Conservation (phyloP, 2,888 invertebrate genomes). For the Mystacides longicornis region DNA sequence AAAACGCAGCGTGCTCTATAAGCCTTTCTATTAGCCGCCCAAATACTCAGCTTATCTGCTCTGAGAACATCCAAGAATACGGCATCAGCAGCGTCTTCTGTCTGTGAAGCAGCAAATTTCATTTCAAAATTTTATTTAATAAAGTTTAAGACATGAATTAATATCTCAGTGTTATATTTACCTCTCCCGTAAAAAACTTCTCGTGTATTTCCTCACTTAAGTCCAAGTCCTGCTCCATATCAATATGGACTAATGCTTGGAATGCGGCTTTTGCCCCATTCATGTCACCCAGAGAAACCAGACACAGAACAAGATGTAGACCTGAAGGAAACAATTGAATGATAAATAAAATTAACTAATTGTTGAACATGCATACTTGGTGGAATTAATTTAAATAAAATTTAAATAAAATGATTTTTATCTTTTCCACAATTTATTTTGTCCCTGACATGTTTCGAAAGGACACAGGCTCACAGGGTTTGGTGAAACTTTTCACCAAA, state of each 20-base stretch:
- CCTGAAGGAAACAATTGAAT: conserved; percentile 42
- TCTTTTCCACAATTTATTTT: too few relatives aligned
- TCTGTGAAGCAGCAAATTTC: too few relatives aligned
- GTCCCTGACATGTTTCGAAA: too few relatives aligned
- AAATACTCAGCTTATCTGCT: conserved; percentile 41
- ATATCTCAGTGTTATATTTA: not conserved
- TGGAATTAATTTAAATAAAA: too few relatives aligned
- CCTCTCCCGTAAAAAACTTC: conserved; percentile 12
- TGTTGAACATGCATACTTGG: too few relatives aligned
- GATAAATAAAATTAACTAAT: too few relatives aligned
- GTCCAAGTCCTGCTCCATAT: conserved; percentile 11
- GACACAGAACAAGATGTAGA: conserved; percentile 82
- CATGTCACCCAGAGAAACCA: conserved; percentile 81
- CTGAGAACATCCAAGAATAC: conserved; percentile 45
- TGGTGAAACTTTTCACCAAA: too few relatives aligned
- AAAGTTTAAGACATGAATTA: too few relatives aligned
- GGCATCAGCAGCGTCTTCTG: conserved; percentile 41
- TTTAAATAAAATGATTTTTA: too few relatives aligned
- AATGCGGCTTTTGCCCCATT: conserved; percentile 93
- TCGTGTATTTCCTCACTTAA: conserved; percentile 10
- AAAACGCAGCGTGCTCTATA: conserved; percentile 44
- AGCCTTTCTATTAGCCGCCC: conserved; percentile 41
- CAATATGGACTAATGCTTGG: conserved; percentile 54
- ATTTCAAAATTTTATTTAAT: too few relatives aligned
- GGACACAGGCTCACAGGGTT: too few relatives aligned